phyloP scores from a whole-genome alignment of 2,888 invertebrate species.

The Agriopis leucophaearia region DNA sequence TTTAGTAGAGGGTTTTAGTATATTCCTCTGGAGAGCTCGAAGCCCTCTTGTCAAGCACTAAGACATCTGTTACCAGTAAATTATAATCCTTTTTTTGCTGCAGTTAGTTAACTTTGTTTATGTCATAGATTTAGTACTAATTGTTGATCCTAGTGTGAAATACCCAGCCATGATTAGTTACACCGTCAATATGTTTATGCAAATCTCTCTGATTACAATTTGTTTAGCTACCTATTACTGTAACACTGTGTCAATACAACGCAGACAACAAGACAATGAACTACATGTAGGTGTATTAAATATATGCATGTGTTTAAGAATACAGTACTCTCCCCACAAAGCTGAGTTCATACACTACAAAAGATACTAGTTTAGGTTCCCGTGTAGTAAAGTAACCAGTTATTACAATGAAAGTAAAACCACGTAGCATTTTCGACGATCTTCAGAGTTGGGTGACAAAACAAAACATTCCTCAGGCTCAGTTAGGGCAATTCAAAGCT shows the following conservation, averaged over 20 bases:
- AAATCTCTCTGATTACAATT: slow-evolving; percentile 63
- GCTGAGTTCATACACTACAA: background rate
- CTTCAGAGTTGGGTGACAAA: slow-evolving; percentile 16
- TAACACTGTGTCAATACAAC: slow-evolving; percentile 30
- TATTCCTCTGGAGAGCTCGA: no score
- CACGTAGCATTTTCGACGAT: slow-evolving; percentile 2
- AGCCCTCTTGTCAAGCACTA: no score
- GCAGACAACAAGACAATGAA: background rate
- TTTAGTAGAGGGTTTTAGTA: no score
- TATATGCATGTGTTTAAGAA: background rate
- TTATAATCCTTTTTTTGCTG: background rate
- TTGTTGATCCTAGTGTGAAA: slow-evolving; percentile 39
- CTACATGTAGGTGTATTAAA: background rate
- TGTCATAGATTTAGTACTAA: slow-evolving; percentile 1
- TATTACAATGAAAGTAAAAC: slow-evolving; percentile 10
- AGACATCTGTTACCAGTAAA: no score
- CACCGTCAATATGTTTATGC: slow-evolving; percentile 65
- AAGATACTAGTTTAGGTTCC: background rate
- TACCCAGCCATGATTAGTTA: slow-evolving; percentile 58
- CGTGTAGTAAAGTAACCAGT: background rate
- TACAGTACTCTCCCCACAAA: no score
- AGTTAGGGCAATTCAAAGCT: slow-evolving; percentile 30
- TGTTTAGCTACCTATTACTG: slow-evolving; percentile 58
- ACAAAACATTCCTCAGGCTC: slow-evolving; percentile 22
- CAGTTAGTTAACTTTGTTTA: background rate